phyloP scores from a whole-genome alignment of 1,140 invertebrate species.

The Thereuonema tuberculata region DNA sequence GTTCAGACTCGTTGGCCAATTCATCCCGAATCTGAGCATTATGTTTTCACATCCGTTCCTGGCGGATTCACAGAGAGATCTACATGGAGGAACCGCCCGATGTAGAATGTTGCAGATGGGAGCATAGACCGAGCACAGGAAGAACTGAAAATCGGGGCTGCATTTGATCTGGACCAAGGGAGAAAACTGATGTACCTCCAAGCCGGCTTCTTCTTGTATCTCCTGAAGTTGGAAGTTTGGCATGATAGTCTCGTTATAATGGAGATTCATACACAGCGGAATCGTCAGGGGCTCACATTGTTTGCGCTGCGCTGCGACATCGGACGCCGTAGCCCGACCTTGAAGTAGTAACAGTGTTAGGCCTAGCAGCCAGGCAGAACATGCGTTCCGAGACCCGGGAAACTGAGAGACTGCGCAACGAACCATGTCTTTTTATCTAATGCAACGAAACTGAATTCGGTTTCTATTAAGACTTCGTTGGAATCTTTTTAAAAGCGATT shows the following conservation, averaged over 20 bases:
- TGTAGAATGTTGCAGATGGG: constrained; percentile 92
- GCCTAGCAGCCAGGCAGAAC: too few relatives aligned
- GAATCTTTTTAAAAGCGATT: too few relatives aligned
- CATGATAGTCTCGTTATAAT: constrained; percentile 92
- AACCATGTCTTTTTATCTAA: too few relatives aligned
- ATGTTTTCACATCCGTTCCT: constrained; percentile 73
- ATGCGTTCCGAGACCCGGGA: too few relatives aligned
- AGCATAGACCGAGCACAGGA: constrained; percentile 89
- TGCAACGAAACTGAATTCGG: too few relatives aligned
- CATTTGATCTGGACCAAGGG: constrained; percentile 94
- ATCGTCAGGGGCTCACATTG: constrained; percentile 87
- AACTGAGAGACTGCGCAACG: too few relatives aligned
- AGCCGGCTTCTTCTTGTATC: constrained; percentile 86
- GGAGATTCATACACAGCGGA: constrained; percentile 77
- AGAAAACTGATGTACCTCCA: constrained; percentile 84
- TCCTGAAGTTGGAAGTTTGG: constrained; percentile 85
- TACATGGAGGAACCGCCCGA: constrained; percentile 76
- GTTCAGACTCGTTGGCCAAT: constrained; percentile 85
- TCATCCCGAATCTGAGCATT: constrained; percentile 84
- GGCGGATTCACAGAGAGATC: constrained; percentile 75
- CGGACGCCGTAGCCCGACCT: too few relatives aligned
- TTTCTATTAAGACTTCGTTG: too few relatives aligned
- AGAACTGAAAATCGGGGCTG: constrained; percentile 83
- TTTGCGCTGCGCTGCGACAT: constrained; percentile 52
- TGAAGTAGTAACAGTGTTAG: too few relatives aligned